Conservation (phyloP, 2,888 invertebrate species). For the Heliconius ethilla region DNA sequence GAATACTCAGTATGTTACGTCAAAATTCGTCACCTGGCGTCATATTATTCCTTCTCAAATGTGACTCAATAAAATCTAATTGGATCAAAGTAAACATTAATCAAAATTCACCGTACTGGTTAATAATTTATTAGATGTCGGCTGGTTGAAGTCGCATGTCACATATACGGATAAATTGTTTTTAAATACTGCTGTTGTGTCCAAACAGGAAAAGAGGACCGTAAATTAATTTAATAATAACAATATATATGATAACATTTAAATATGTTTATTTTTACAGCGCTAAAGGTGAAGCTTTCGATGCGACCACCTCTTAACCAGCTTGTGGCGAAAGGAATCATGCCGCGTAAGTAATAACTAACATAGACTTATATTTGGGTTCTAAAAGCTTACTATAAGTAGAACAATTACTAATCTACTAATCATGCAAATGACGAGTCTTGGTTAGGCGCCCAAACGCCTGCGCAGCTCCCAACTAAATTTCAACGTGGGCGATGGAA, state of each 20-base stretch:
- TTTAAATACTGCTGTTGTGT: background rate
- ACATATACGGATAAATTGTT: constrained; percentile 1
- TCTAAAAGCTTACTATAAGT: constrained; percentile 44
- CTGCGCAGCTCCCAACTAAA: constrained; percentile 49
- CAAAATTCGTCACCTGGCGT: constrained; percentile 70
- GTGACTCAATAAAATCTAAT: constrained; percentile 64
- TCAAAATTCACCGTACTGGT: constrained; percentile 10
- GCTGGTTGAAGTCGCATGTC: background rate
- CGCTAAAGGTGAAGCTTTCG: constrained; percentile 98
- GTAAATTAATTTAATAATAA: constrained; percentile 6
- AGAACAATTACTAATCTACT: constrained; percentile 52
- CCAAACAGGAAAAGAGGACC: constrained; percentile 4
- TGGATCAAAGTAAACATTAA: constrained; percentile 60
- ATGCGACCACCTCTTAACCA: constrained; percentile 96
- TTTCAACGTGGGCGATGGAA: constrained; percentile 63
- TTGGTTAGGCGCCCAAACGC: constrained; percentile 49
- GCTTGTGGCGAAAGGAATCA: constrained; percentile 98
- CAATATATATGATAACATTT: constrained; percentile 4
- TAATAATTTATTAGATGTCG: background rate
- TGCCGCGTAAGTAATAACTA: constrained; percentile 93
- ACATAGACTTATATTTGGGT: constrained; percentile 6
- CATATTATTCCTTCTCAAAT: constrained; percentile 58
- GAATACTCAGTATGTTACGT: constrained; percentile 60
- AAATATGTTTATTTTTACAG: constrained; percentile 82
- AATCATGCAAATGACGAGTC: constrained; percentile 48